Conservation (phyloP, 2,113 vertebrate genomes). For the Takifugu bimaculatus region DNA sequence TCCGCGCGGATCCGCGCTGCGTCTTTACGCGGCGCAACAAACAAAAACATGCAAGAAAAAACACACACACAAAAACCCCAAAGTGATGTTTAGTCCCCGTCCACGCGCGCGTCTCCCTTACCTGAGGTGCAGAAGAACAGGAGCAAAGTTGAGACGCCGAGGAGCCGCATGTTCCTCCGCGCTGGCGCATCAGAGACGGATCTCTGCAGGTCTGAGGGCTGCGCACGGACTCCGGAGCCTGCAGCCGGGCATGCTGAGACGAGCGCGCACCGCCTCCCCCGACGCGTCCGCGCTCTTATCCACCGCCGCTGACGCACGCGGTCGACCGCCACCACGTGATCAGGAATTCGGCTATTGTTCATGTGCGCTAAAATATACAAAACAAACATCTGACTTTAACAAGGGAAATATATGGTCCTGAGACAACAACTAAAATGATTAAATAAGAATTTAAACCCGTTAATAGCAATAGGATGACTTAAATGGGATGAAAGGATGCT, state of each 20-base stretch:
- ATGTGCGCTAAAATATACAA: not conserved
- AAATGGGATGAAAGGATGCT: too few species aligned
- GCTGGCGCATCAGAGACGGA: conserved; percentile 37
- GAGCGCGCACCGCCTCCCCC: conserved; percentile 9
- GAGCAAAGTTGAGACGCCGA: conserved; percentile 60
- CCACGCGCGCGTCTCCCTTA: conserved; percentile 27
- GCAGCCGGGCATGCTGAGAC: conserved; percentile 25
- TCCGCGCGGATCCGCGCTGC: too few species aligned
- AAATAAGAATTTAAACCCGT: too few species aligned
- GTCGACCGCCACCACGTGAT: conserved; percentile 11
- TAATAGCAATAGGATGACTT: too few species aligned
- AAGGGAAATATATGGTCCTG: too few species aligned
- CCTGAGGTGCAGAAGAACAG: conserved; percentile 61
- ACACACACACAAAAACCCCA: not conserved
- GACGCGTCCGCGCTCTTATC: conserved; percentile 21
- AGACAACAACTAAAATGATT: too few species aligned
- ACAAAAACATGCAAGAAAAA: not conserved
- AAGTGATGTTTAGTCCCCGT: not conserved
- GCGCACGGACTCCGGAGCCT: conserved; percentile 19
- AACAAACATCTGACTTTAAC: too few species aligned
- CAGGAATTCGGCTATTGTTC: not conserved
- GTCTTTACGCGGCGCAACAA: too few species aligned
- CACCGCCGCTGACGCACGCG: not conserved
- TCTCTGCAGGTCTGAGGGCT: conserved; percentile 8
- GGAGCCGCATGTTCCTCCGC: conserved; percentile 59